A percentile compares a stretch with the other conserved stretches of the same genome.
Evolutionary conservation across 2,797 vertebrate species (phyloP).

Genomic region (Nasua narica): DNA sequence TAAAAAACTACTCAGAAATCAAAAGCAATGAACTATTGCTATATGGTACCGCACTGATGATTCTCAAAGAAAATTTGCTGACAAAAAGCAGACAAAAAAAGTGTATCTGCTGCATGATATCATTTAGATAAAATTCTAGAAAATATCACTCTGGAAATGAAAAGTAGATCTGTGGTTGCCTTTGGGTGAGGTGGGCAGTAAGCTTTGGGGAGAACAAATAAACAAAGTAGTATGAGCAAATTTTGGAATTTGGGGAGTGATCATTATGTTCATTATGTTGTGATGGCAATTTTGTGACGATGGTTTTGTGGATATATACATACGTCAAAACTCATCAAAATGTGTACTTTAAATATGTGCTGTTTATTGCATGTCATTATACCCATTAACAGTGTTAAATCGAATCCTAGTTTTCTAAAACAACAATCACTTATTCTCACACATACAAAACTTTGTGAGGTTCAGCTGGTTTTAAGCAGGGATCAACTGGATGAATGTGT

Average conservation of each 20-base stretch:
- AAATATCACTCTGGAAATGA: background rate
- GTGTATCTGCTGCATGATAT: background rate
- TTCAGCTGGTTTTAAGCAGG: background rate
- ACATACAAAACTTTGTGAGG: background rate
- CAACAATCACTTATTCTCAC: background rate
- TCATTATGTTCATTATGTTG: background rate
- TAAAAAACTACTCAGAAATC: background rate
- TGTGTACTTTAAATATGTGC: background rate
- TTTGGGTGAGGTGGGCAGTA: background rate
- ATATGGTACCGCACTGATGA: background rate
- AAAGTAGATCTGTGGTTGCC: background rate
- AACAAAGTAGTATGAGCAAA: background rate
- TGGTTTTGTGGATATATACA: background rate
- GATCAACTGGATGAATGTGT: fast-evolving
- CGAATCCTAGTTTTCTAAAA: background rate
- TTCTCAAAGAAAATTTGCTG: background rate
- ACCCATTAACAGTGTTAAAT: background rate
- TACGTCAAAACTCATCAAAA: background rate
- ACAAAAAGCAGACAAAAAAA: background rate
- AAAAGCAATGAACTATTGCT: background rate
- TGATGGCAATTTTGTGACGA: background rate
- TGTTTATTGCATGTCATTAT: background rate
- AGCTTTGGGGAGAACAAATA: background rate
- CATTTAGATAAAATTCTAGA: background rate
- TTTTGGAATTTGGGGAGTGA: background rate